phyloP scores from a whole-genome alignment of 1,140 invertebrate genomes.

The Coenobita brevimanus region DNA sequence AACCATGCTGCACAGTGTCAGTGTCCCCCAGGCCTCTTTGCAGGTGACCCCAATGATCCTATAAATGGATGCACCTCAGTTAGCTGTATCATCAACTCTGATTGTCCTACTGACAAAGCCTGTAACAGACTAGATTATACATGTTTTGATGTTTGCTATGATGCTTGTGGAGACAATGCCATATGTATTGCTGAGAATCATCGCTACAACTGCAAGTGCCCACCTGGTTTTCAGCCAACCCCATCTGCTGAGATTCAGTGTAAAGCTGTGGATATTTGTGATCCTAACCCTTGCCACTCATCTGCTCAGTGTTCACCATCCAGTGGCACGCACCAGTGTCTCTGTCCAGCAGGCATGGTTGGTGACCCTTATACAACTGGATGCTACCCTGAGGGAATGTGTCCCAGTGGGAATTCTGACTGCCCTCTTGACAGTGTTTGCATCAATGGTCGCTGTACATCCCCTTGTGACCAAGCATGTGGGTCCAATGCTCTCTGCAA shows the following conservation, averaged over 20 bases:
- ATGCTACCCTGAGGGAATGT: slow-evolving; percentile 84
- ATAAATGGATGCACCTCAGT: slow-evolving; percentile 84
- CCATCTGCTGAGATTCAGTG: slow-evolving; percentile 88
- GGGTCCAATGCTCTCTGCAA: slow-evolving; percentile 87
- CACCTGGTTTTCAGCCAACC: slow-evolving; percentile 85
- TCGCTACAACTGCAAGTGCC: slow-evolving; percentile 86
- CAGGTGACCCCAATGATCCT: slow-evolving; percentile 87
- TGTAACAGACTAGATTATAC: slow-evolving; percentile 87
- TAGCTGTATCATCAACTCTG: slow-evolving; percentile 88
- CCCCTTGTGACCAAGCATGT: slow-evolving; percentile 86
- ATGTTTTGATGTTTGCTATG: slow-evolving; percentile 87
- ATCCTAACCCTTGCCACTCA: slow-evolving; percentile 85
- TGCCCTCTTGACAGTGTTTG: slow-evolving; percentile 85
- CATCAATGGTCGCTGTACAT: slow-evolving; percentile 81
- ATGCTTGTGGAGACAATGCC: slow-evolving; percentile 89
- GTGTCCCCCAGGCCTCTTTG: slow-evolving; percentile 87
- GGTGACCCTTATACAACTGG: slow-evolving; percentile 84
- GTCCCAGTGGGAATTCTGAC: slow-evolving; percentile 81
- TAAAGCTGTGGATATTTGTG: slow-evolving; percentile 76
- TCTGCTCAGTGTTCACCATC: slow-evolving; percentile 84
- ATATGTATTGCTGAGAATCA: slow-evolving; percentile 91
- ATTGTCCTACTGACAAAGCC: slow-evolving; percentile 84
- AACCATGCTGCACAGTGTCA: slow-evolving; percentile 91
- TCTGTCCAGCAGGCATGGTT: slow-evolving; percentile 77
- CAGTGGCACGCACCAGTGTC: slow-evolving; percentile 68